These are phyloP conservation scores for Vanacampus margaritifer DNA, from an alignment of 2,113 vertebrate species.

Conservation along the genomic window DNA sequence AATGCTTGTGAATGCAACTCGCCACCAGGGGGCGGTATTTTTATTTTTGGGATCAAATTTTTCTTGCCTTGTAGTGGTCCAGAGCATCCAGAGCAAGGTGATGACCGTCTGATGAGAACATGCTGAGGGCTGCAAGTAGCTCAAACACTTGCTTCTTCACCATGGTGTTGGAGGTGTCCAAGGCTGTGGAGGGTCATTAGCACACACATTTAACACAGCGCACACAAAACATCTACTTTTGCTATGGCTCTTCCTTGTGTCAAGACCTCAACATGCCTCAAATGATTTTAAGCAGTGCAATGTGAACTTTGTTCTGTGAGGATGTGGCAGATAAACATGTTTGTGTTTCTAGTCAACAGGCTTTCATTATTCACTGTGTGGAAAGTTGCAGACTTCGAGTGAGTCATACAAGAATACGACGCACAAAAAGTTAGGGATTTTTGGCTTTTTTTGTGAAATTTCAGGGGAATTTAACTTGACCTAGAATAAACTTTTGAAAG, in stretches of 20 bases:
- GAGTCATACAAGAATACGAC: constrained; percentile 7
- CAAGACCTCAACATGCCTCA: background rate
- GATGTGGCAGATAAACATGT: constrained; percentile 37
- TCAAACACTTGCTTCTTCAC: constrained; percentile 99
- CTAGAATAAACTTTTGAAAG: background rate
- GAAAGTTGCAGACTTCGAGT: background rate
- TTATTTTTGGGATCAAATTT: background rate
- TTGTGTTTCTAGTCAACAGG: constrained; percentile 17
- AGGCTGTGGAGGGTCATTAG: constrained; percentile 70
- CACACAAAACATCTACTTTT: background rate
- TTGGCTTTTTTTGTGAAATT: background rate
- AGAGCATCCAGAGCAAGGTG: constrained; percentile 86
- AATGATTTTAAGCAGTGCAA: constrained; percentile 15
- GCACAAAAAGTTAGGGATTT: background rate
- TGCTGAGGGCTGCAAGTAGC: constrained; percentile 90
- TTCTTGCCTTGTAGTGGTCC: constrained; percentile 92
- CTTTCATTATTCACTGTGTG: constrained; percentile 11
- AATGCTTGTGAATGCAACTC: background rate
- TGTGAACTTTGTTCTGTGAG: constrained; percentile 48
- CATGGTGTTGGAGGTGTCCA: constrained; percentile 96
- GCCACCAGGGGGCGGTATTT: constrained; percentile 35
- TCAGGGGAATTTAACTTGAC: background rate
- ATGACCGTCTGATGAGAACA: constrained; percentile 88
- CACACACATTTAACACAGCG: constrained; percentile 16
- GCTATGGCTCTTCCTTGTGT: background rate